Evolutionary conservation across 2,888 invertebrate species (phyloP).

Genomic region (Ophion ellenae): DNA sequence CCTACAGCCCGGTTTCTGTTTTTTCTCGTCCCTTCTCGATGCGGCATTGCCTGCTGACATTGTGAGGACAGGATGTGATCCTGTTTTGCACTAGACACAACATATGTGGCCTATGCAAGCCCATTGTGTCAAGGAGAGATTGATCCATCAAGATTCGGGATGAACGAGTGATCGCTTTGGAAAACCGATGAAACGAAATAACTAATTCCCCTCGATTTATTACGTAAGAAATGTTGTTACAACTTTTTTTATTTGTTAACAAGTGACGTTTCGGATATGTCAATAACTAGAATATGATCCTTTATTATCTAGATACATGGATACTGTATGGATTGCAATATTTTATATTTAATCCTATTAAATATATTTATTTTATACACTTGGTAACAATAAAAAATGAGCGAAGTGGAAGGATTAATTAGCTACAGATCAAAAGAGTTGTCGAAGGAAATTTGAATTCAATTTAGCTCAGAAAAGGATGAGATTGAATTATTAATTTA

Average conservation of each 20-base stretch:
- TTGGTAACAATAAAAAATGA: too few relatives aligned
- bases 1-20: constrained; percentile 38
- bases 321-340: too few relatives aligned
- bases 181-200: constrained; percentile 8
- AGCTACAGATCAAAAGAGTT: too few relatives aligned
- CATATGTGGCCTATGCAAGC: constrained; percentile 76
- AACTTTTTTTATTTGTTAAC: background rate
- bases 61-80: constrained; percentile 78
- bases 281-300: background rate
- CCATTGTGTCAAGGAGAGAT: constrained; percentile 48
- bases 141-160: constrained; percentile 49
- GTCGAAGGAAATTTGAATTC: too few relatives aligned
- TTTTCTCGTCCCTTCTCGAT: constrained; percentile 20
- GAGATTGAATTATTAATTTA: too few relatives aligned
- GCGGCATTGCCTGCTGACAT: constrained; percentile 66
- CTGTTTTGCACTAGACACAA: constrained; percentile 77
- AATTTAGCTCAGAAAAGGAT: too few relatives aligned
- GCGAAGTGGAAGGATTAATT: too few relatives aligned
- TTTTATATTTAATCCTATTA: too few relatives aligned
- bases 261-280: background rate
- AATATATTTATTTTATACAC: too few relatives aligned
- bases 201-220: background rate
- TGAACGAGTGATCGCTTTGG: background rate
- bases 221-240: background rate
- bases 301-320: too few relatives aligned